Conservation (phyloP, 2,797 vertebrate species). For the Manis pentadactyla region DNA sequence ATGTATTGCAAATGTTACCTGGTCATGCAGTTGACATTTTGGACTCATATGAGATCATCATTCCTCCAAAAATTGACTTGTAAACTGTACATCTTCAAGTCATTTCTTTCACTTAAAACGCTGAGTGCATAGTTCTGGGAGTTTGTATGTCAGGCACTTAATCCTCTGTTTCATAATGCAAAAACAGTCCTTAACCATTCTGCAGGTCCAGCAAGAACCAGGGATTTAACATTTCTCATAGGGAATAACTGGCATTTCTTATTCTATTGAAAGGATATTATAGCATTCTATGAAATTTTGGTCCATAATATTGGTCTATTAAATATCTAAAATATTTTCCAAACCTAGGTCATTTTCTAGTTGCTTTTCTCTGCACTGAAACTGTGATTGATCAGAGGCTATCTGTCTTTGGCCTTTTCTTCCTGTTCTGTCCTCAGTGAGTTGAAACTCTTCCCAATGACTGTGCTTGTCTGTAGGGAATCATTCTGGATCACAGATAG, state of each 20-base stretch:
- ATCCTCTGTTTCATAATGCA: constrained; percentile 62
- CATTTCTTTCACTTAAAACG: constrained; percentile 72
- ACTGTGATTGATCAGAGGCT: background rate
- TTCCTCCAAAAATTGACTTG: constrained; percentile 49
- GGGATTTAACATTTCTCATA: constrained; percentile 43
- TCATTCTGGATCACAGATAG: background rate
- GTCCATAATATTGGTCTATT: background rate
- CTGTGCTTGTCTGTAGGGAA: background rate
- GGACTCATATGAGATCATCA: background rate
- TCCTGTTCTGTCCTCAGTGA: background rate
- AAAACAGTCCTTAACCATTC: constrained; percentile 11
- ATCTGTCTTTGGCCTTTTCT: background rate
- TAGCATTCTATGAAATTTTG: background rate
- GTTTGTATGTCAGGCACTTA: constrained; percentile 47
- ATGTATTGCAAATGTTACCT: constrained; percentile 1
- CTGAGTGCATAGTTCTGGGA: constrained; percentile 6
- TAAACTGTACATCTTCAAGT: constrained; percentile 48
- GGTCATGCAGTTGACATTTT: background rate
- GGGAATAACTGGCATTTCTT: constrained; percentile 21
- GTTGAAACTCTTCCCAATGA: background rate
- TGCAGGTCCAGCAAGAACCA: background rate
- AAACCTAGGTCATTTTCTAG: background rate
- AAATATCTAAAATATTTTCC: background rate
- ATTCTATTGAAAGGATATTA: constrained; percentile 29
- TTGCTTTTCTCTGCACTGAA: background rate